Base-by-base conservation (phyloP, 2,113 vertebrate genomes). In the Sminthopsis crassicaudata region DNA sequence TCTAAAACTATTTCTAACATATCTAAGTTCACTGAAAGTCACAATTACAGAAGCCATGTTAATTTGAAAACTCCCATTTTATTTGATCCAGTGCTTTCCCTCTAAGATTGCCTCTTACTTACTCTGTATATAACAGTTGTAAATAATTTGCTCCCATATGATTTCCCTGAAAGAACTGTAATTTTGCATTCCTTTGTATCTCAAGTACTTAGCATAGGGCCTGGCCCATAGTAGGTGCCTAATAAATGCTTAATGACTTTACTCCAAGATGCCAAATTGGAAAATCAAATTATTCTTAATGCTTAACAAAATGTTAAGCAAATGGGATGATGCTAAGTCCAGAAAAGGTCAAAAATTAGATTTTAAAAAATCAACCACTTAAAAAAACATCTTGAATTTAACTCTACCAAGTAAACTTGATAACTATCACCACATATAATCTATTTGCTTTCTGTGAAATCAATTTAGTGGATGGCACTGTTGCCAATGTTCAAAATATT, bases 401-500 rank as follows among this genome's bases (percentile, higher is more conserved):
- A 76, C 60, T 76, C n/a, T 76, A 76, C 36, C 60, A 76, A 76
- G 36, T 76, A 19, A 76, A 76, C n/a, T 0, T 67, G 30, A 42
- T 84, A 36, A 76, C 1, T 42, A 42, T 5, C 22, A 42, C 60
- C 36, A 76, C 3, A 95, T 55, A 76, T 22, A 96, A 8, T 76
- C 50, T 94, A 94, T 50, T 25, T 92, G 55, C 36, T 90, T 53
- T 93, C 94, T 93, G 90, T 95, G 53, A 92, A 84, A 53, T 84
- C 8, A 92, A 67, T 42, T 7, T 94, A 67, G 54, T 53, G 26
- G 54, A 93, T 55, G 60, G 67, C 2, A 90, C 55, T 12, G 36
- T 36, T 95, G 92, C 14, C 90, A 92, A 52, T 90, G 57, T 92
- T 95, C 12, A 46, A 93, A 53, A 8, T 36, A 95, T 46, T 91